phyloP scores from a whole-genome alignment of 2,113 vertebrate genomes.

The Regulus satrapa region DNA sequence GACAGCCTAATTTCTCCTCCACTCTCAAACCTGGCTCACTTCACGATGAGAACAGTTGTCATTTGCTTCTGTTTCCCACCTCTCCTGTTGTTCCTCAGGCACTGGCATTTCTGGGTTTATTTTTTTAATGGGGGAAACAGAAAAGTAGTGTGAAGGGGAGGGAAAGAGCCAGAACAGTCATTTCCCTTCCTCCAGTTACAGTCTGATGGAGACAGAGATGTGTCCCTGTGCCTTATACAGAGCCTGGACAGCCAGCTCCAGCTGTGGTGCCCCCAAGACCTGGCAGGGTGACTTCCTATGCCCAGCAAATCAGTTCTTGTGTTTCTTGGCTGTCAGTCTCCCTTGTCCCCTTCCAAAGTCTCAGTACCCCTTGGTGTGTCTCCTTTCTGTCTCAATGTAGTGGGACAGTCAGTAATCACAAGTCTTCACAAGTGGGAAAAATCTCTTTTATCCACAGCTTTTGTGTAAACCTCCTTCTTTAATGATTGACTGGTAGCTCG shows the following conservation, averaged over 20 bases:
- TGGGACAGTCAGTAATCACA: background rate
- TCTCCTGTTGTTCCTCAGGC: background rate
- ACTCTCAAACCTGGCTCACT: background rate
- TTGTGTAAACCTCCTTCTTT: background rate
- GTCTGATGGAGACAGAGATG: rapidly evolving
- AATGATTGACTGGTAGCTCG: background rate
- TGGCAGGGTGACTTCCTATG: background rate
- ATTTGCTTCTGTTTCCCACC: background rate
- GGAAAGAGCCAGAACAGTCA: background rate
- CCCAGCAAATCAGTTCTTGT: background rate
- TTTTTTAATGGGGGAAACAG: background rate
- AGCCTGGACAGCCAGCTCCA: background rate
- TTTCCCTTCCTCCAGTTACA: background rate
- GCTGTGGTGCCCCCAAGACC: background rate
- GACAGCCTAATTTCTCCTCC: background rate
- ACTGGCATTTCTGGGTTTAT: background rate
- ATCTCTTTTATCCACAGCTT: background rate
- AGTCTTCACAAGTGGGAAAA: background rate
- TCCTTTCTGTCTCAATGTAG: background rate
- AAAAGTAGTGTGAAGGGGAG: background rate
- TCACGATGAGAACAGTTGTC: background rate
- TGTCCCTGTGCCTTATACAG: background rate
- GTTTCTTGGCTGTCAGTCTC: background rate
- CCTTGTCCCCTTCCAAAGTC: background rate
- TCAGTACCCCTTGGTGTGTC: background rate